Base-by-base conservation (phyloP, 2,888 invertebrate species). In the Xanthorhoe spadicearia region DNA sequence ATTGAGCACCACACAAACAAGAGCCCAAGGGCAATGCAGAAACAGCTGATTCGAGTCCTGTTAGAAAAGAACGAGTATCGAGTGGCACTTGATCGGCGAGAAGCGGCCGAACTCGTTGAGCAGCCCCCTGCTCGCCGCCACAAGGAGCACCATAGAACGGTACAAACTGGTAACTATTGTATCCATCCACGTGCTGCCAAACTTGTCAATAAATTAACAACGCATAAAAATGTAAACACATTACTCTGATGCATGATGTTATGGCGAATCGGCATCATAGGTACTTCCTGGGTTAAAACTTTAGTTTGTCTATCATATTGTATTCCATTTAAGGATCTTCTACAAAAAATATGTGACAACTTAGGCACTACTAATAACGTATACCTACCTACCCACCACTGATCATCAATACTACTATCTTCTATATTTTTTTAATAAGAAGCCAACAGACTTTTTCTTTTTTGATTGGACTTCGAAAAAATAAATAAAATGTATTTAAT, bases 1-100 rank as follows among this genome's bases (percentile, higher is more conserved):
- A 64, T 61, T 54, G 48, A 66, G 61, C 60, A 57, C 59, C 61
- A 72, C 69, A 74, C 64, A 71, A 70, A 74, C 72, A 74, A 79
- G 76, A 75, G 73, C 72, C 74, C 80, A 81, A 84, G 84, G 84
- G 82, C 83, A 81, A 81, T 77, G 76, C 82, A 80, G 83, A 79
- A 87, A 85, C 92, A 92, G 92, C 91, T 92, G 92, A 90, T 89
- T 80, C 80, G 78, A 88, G 86, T 90, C 90, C 92, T 90, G 92
- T 92, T 92, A 92, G 92, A 90, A 88, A 84, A 88, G 91, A 90
- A 92, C 92, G 82, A 86, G 92, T 90, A 89, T 90, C 86, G 85
- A 87, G 88, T 87, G 88, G 88, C 90, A 92, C 90, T 90, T 90
- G 90, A 90, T 84, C 83, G 87, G 80, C 85, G 85, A 86, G 88